These are phyloP conservation scores for Campodea augens DNA, from an alignment of 1,140 invertebrate species.

Conservation along the genomic window DNA sequence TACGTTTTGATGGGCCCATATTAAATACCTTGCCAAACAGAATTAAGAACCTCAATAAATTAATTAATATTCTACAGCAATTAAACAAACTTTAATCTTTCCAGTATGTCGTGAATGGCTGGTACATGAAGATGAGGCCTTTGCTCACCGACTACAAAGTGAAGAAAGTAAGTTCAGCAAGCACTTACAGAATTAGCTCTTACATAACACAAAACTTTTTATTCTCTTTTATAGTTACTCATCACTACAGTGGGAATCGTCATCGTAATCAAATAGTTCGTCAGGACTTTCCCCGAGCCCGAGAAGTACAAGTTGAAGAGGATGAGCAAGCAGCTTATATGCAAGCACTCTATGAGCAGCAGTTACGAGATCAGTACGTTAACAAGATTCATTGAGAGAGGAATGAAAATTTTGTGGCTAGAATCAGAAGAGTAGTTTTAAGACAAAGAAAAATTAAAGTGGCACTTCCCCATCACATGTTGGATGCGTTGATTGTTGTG, in stretches of 20 bases:
- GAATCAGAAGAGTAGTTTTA: too few species aligned
- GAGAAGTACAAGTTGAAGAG: conserved; percentile 60
- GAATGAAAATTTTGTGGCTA: too few species aligned
- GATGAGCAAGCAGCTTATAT: conserved; percentile 37
- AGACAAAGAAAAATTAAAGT: too few species aligned
- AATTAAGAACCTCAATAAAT: too few species aligned
- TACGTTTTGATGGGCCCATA: too few species aligned
- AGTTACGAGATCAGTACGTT: conserved; percentile 40
- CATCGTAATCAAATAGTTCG: conserved; percentile 67
- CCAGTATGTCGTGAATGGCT: conserved; percentile 75
- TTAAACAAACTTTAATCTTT: conserved; percentile 23
- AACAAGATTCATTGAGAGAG: too few species aligned
- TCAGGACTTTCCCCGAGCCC: conserved; percentile 67
- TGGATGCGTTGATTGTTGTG: too few species aligned
- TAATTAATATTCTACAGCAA: too few species aligned
- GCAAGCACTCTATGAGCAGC: conserved; percentile 36
- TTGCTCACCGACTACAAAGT: conserved; percentile 73
- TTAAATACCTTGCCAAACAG: too few species aligned
- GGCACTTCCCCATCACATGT: too few species aligned
- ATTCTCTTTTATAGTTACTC: conserved; percentile 35
- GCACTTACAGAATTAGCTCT: conserved; percentile 8
- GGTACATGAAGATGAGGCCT: conserved; percentile 72
- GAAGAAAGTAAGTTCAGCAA: conserved; percentile 54
- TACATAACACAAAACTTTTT: conserved; percentile 1
- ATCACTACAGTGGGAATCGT: conserved; percentile 68